Evolutionary conservation across 2,113 vertebrate species (phyloP).

Genomic region (Physeter macrocephalus): DNA sequence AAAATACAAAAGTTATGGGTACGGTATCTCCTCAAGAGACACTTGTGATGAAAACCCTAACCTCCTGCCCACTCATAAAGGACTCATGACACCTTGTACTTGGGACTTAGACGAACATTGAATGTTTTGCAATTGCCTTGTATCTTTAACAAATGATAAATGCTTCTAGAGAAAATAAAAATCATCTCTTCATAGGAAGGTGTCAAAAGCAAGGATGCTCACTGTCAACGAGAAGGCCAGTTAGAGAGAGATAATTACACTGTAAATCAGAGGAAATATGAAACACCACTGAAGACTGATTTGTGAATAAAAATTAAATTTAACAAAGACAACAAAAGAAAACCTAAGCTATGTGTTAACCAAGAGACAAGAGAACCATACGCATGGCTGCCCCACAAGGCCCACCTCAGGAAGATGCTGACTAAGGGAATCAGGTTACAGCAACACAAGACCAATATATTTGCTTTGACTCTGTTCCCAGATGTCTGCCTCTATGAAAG

Average conservation of each 20-base stretch:
- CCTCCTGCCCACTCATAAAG: neutral
- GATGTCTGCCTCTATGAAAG: neutral
- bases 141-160: neutral
- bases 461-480: neutral
- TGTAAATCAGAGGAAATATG: neutral
- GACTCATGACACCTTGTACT: neutral
- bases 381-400: neutral
- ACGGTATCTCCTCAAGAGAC: neutral
- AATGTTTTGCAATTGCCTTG: neutral
- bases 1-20: neutral
- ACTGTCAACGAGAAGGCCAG: neutral
- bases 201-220: neutral
- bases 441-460: neutral
- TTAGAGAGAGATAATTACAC: neutral
- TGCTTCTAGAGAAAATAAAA: neutral
- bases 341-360: neutral
- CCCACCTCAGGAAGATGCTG: neutral
- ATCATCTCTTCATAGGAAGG: neutral
- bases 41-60: neutral
- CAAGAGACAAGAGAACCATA: neutral
- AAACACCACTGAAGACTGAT: neutral
- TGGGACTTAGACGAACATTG: neutral
- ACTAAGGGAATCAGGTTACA: neutral
- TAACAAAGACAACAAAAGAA: neutral
- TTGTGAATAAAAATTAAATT: conserved; percentile 10